Evolutionary conservation across 2,113 vertebrate species (phyloP).

Genomic region (Crotophaga sulcirostris): DNA sequence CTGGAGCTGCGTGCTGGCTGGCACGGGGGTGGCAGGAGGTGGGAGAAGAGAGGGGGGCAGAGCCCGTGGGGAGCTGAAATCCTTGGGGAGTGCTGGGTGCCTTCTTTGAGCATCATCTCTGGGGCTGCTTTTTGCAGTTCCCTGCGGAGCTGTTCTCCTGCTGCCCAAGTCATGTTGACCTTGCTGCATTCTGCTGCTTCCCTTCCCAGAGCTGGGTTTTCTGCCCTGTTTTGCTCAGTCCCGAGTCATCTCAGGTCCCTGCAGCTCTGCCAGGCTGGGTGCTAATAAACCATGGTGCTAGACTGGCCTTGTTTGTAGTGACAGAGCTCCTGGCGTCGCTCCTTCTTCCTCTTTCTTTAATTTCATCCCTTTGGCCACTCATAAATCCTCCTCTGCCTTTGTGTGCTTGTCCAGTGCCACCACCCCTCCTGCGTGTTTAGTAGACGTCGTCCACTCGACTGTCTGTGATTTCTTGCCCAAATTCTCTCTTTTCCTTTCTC

Average conservation of each 20-base stretch:
- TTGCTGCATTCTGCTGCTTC: neutral
- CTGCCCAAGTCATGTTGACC: neutral
- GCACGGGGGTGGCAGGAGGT: neutral
- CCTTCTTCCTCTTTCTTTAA: neutral
- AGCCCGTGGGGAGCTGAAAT: neutral
- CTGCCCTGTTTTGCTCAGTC: neutral
- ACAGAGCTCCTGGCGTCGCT: neutral
- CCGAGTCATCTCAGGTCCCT: accelerated
- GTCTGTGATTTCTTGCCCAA: neutral
- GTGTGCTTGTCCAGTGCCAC: neutral
- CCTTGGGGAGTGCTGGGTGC: neutral
- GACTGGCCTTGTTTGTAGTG: neutral
- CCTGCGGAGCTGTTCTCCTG: neutral
- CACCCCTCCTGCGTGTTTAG: neutral
- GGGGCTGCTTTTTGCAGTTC: neutral
- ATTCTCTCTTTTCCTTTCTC: neutral
- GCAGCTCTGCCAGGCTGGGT: neutral
- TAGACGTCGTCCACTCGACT: accelerated
- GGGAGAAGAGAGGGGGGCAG: neutral
- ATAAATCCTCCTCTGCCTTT: neutral
- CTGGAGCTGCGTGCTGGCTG: neutral
- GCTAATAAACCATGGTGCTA: neutral
- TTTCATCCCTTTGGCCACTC: neutral
- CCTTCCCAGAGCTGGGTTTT: neutral
- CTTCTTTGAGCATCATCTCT: neutral